A percentile compares a stretch with the other conserved stretches of the same genome.
Conservation (phyloP, 1,140 invertebrate genomes). For the Papilio polytes region DNA sequence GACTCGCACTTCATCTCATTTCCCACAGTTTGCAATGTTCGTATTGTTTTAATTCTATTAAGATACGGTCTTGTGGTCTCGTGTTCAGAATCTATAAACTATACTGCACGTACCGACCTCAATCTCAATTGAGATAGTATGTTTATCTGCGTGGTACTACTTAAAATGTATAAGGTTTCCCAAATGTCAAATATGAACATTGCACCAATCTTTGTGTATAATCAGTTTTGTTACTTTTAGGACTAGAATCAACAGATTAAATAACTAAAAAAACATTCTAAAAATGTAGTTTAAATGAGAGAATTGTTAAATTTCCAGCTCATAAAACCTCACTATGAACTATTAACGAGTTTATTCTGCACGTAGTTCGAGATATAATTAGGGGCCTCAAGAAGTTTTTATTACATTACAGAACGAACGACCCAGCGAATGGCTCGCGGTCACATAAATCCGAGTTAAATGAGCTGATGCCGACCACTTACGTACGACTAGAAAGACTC, state of each 20-base stretch:
- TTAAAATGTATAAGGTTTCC: background rate
- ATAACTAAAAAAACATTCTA: background rate
- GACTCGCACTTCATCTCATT: constrained; percentile 23
- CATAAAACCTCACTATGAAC: constrained; percentile 10
- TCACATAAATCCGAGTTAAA: constrained; percentile 40
- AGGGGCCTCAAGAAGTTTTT: constrained; percentile 40
- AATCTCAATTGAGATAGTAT: background rate
- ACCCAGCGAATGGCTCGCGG: constrained; percentile 32
- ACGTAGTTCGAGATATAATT: constrained; percentile 37
- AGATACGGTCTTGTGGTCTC: background rate
- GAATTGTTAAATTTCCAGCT: background rate
- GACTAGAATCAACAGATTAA: background rate
- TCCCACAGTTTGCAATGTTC: constrained; percentile 20
- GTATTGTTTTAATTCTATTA: background rate
- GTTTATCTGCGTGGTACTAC: background rate
- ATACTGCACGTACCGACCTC: background rate
- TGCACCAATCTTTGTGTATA: too few species aligned
- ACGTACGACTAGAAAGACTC: constrained; percentile 15
- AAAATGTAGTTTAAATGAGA: background rate
- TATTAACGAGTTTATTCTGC: constrained; percentile 35
- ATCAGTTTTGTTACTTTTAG: too few species aligned
- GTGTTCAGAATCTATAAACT: background rate
- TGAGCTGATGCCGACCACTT: constrained; percentile 31
- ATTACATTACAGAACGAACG: constrained; percentile 35
- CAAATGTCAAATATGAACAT: too few species aligned